phyloP scores from a whole-genome alignment of 2,888 invertebrate genomes.

The Charanyca ferruginea region DNA sequence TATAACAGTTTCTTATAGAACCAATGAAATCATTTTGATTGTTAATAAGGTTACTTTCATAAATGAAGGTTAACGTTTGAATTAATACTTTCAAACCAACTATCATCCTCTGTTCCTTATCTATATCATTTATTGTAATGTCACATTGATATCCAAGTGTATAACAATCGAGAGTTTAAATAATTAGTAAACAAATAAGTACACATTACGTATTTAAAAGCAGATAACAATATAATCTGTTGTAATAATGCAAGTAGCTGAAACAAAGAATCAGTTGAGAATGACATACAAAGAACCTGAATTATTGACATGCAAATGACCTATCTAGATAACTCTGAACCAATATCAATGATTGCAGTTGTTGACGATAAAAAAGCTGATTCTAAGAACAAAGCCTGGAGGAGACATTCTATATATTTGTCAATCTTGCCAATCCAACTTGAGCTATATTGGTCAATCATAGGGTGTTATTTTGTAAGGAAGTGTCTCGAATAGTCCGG shows the following conservation, averaged over 20 bases:
- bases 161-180: slow-evolving; percentile 42
- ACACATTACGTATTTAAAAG: slow-evolving; percentile 46
- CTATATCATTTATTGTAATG: slow-evolving; percentile 23
- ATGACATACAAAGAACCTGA: slow-evolving; percentile 48
- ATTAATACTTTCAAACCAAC: neutral
- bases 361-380: slow-evolving; percentile 47
- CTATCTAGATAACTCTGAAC: slow-evolving; percentile 51
- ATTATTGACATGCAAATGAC: slow-evolving; percentile 54
- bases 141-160: slow-evolving; percentile 38
- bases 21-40: neutral
- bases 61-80: slow-evolving; percentile 10
- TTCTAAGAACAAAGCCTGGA: slow-evolving; percentile 57
- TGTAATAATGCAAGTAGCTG: slow-evolving; percentile 41
- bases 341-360: slow-evolving; percentile 48
- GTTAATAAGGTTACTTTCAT: neutral
- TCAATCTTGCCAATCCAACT: slow-evolving; percentile 41
- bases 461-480: slow-evolving; percentile 52
- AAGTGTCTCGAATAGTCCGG: slow-evolving; percentile 59
- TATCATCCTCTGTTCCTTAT: slow-evolving; percentile 38
- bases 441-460: slow-evolving; percentile 52
- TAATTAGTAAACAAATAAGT: slow-evolving; percentile 48
- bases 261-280: slow-evolving; percentile 59
- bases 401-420: slow-evolving; percentile 40
- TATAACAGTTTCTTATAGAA: neutral
- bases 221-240: slow-evolving; percentile 60